phyloP scores from a whole-genome alignment of 2,797 vertebrate species.

The Iguana delicatissima region DNA sequence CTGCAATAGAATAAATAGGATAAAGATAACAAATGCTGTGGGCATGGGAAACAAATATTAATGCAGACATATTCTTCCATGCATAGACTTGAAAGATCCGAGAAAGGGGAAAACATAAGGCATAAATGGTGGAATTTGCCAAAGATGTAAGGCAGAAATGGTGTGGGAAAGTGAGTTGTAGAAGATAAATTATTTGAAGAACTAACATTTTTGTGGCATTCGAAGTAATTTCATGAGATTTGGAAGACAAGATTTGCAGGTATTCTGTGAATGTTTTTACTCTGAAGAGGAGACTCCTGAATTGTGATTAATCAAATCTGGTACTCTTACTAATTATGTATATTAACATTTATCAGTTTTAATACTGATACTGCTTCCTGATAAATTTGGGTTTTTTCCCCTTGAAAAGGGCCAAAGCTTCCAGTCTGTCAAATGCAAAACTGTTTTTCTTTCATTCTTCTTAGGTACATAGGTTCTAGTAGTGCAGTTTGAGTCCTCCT shows the following conservation, averaged over 20 bases:
- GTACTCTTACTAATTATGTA: neutral
- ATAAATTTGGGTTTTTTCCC: too few relatives aligned
- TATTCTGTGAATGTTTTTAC: neutral
- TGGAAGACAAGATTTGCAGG: neutral
- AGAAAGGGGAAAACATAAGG: neutral
- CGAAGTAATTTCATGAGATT: conserved; percentile 29
- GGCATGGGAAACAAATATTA: neutral
- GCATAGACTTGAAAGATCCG: neutral
- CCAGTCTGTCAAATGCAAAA: neutral
- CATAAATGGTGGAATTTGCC: conserved; percentile 10
- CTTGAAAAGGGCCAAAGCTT: neutral
- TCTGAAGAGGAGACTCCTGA: neutral
- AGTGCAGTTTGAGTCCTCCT: neutral
- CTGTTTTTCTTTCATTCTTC: neutral
- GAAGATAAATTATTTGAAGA: conserved; percentile 49
- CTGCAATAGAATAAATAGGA: neutral
- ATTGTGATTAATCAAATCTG: neutral
- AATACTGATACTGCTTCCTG: neutral
- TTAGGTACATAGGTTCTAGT: neutral
- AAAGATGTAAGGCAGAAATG: conserved; percentile 2
- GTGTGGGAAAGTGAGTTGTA: conserved; percentile 42
- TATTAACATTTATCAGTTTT: neutral
- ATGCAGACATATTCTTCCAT: neutral
- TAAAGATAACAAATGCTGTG: neutral
- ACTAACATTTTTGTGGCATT: conserved; percentile 31